Percentiles rank a stretch among this genome's conserved stretches.
phyloP scores from a whole-genome alignment of 2,888 invertebrate species.

The Drosophila mimica region DNA sequence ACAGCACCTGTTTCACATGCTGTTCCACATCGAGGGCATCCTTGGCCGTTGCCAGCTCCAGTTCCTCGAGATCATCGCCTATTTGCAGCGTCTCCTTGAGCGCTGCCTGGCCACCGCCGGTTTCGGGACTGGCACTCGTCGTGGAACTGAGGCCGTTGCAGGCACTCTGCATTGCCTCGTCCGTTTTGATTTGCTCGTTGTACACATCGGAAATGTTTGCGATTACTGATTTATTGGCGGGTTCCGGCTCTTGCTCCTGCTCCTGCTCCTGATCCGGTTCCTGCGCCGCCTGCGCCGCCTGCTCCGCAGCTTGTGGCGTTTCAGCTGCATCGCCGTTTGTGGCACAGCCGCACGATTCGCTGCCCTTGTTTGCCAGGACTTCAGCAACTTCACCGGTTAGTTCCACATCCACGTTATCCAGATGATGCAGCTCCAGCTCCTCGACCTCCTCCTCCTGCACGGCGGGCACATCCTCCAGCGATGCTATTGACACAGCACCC shows the following conservation, averaged over 20 bases:
- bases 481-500: conserved; percentile 69
- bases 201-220: conserved; percentile 85
- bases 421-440: conserved; percentile 34
- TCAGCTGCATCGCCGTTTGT: conserved; percentile 29
- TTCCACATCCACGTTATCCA: conserved; percentile 56
- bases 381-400: neutral
- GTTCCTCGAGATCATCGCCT: conserved; percentile 79
- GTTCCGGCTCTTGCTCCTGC: conserved; percentile 43
- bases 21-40: conserved; percentile 85
- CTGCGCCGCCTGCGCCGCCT: conserved; percentile 1
- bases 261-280: conserved; percentile 29
- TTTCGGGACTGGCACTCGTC: conserved; percentile 9
- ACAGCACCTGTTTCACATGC: conserved; percentile 86
- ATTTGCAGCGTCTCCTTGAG: conserved; percentile 85
- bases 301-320: conserved; percentile 31
- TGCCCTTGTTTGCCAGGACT: neutral
- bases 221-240: conserved; percentile 76
- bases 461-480: conserved; percentile 81
- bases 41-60: conserved; percentile 75
- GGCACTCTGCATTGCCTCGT: conserved; percentile 66
- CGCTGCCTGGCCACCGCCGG: conserved; percentile 74
- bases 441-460: conserved; percentile 71
- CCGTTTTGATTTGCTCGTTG: conserved; percentile 84
- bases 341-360: conserved; percentile 35
- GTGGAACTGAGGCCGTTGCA: conserved; percentile 71